Evolutionary conservation across 1,140 invertebrate species (phyloP).

Genomic region (Magallana ariakensis): DNA sequence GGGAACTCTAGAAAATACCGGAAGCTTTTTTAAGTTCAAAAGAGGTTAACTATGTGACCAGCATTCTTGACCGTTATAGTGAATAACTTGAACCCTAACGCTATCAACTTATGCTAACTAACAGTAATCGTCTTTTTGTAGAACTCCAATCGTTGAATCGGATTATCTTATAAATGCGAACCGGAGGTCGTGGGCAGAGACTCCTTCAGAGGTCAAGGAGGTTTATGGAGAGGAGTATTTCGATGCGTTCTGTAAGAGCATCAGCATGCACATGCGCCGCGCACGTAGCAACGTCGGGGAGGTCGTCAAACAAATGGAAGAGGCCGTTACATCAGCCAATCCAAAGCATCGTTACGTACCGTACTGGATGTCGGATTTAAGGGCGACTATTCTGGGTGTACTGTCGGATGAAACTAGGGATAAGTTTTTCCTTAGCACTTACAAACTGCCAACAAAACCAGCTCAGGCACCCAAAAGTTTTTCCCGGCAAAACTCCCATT

Average conservation of each 20-base stretch:
- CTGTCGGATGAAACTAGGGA: slow-evolving; percentile 81
- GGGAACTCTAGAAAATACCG: too few species aligned
- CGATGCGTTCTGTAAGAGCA: slow-evolving; percentile 70
- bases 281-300: slow-evolving; percentile 71
- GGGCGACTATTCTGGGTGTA: slow-evolving; percentile 66
- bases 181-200: slow-evolving; percentile 75
- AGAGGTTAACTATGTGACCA: too few species aligned
- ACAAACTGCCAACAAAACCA: slow-evolving; percentile 46
- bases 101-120: too few species aligned
- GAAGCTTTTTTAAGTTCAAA: too few species aligned
- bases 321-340: slow-evolving; percentile 67
- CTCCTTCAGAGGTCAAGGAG: slow-evolving; percentile 72
- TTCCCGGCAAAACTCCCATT: slow-evolving; percentile 1
- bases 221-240: slow-evolving; percentile 77
- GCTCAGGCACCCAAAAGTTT: slow-evolving; percentile 9
- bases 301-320: slow-evolving; percentile 72
- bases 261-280: slow-evolving; percentile 67
- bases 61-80: too few species aligned
- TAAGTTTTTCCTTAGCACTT: slow-evolving; percentile 64
- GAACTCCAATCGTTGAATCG: slow-evolving; percentile 73
- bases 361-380: slow-evolving; percentile 64
- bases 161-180: slow-evolving; percentile 68
- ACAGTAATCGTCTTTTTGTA: slow-evolving; percentile 49
- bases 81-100: too few species aligned
- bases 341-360: slow-evolving; percentile 73